These are phyloP conservation scores for Xiphydria camelus DNA, from an alignment of 2,888 invertebrate genomes.

Conservation along the genomic window DNA sequence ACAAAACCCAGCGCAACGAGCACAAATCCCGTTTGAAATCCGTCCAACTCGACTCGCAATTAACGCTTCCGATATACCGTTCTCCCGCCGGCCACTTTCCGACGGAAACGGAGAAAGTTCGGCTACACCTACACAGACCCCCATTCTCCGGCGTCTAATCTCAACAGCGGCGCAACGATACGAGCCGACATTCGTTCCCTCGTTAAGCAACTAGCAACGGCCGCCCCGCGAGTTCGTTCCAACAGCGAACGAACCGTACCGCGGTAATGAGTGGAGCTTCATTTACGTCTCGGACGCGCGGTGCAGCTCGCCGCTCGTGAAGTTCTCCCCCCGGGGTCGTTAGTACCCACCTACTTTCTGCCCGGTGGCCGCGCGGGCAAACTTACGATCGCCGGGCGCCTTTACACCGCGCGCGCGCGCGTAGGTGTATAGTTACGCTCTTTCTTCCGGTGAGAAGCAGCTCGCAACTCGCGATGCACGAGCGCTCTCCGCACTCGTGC, in stretches of 20 bases:
- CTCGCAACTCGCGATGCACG: too few relatives aligned
- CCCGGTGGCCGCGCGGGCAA: slow-evolving; percentile 1
- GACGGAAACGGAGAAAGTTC: not conserved
- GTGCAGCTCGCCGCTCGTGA: slow-evolving; percentile 19
- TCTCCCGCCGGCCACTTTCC: too few relatives aligned
- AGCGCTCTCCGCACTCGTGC: too few relatives aligned
- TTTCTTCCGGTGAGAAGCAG: too few relatives aligned
- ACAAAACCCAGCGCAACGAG: too few relatives aligned
- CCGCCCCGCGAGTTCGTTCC: too few relatives aligned
- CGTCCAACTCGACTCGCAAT: too few relatives aligned
- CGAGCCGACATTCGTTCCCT: slow-evolving; percentile 21
- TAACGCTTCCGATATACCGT: too few relatives aligned
- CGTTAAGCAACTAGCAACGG: slow-evolving; percentile 36
- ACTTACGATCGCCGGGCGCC: slow-evolving; percentile 8
- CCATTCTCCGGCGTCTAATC: too few relatives aligned
- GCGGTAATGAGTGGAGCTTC: slow-evolving; percentile 43
- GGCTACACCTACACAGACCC: not conserved
- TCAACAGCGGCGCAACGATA: too few relatives aligned
- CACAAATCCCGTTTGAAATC: too few relatives aligned
- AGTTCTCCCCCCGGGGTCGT: slow-evolving; percentile 23
- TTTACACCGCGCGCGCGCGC: not conserved
- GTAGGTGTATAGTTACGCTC: too few relatives aligned
- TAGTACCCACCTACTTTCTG: slow-evolving; percentile 28
- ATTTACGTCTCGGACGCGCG: slow-evolving; percentile 26
- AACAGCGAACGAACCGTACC: slow-evolving; percentile 28